Evolutionary conservation across 2,888 invertebrate species (phyloP).

Genomic region (Erebia epiphron): DNA sequence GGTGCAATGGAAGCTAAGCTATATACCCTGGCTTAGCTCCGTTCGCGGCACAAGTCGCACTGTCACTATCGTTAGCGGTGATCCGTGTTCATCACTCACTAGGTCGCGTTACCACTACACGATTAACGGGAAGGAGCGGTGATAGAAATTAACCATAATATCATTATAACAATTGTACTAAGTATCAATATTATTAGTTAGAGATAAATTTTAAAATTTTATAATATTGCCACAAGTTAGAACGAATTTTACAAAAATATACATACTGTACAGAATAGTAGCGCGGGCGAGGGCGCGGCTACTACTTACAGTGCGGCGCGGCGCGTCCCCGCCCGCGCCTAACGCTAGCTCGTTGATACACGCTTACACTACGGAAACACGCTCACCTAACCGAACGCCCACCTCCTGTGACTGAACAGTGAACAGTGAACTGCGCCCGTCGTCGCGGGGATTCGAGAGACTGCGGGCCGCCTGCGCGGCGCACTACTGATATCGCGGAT

Average conservation of each 20-base stretch:
- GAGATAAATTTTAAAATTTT: slow-evolving; percentile 70
- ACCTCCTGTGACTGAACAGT: no score
- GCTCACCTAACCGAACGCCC: background rate
- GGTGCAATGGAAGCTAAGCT: background rate
- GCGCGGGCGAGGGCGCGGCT: slow-evolving; percentile 41
- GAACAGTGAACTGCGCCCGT: no score
- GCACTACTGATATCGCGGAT: background rate
- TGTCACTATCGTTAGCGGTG: background rate
- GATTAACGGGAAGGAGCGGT: slow-evolving; percentile 34
- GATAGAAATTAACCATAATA: slow-evolving; percentile 40
- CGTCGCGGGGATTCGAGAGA: background rate
- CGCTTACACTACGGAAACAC: slow-evolving; percentile 55
- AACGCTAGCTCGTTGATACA: slow-evolving; percentile 80
- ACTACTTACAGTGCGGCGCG: slow-evolving; percentile 7
- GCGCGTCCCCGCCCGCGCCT: slow-evolving; percentile 44
- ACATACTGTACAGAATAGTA: slow-evolving; percentile 79
- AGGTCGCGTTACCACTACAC: slow-evolving; percentile 5
- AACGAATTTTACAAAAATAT: slow-evolving; percentile 81
- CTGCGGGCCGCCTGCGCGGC: background rate
- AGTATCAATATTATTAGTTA: slow-evolving; percentile 64
- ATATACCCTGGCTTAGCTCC: background rate
- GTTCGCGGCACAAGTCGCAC: background rate
- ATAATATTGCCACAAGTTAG: slow-evolving; percentile 79
- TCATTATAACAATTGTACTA: slow-evolving; percentile 72
- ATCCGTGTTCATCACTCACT: background rate